These are phyloP conservation scores for Eupithecia dodoneata DNA, from an alignment of 2,888 invertebrate genomes.

Conservation along the genomic window DNA sequence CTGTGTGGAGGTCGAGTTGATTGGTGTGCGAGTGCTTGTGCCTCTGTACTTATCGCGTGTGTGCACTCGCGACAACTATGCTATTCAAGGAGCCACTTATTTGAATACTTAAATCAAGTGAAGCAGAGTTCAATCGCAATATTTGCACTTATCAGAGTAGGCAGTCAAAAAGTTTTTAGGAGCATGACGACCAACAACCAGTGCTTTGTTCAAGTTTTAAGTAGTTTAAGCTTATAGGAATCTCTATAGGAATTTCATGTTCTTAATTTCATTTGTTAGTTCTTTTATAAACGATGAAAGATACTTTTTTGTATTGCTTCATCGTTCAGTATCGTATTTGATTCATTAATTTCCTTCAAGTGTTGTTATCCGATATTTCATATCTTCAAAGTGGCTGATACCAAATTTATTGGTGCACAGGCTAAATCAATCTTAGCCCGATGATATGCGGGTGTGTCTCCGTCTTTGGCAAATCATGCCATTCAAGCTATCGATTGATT, in stretches of 20 bases:
- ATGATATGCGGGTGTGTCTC: slow-evolving; percentile 8
- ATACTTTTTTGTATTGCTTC: neutral
- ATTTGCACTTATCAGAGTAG: neutral
- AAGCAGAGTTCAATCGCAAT: slow-evolving; percentile 17
- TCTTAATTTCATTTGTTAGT: neutral
- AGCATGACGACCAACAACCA: neutral
- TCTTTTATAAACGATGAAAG: neutral
- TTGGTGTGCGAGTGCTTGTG: slow-evolving; percentile 61
- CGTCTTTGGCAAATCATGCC: slow-evolving; percentile 8
- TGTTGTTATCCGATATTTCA: slow-evolving; percentile 14
- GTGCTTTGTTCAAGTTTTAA: neutral
- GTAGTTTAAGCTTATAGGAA: slow-evolving; percentile 4
- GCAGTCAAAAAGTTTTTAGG: neutral
- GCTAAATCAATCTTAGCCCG: slow-evolving; percentile 1
- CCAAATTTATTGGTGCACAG: slow-evolving; percentile 7
- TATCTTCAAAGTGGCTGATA: slow-evolving; percentile 27
- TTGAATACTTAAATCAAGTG: slow-evolving; percentile 35
- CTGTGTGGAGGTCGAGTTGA: slow-evolving; percentile 73
- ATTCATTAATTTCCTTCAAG: slow-evolving; percentile 1
- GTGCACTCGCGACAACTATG: slow-evolving; percentile 58
- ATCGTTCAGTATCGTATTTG: neutral
- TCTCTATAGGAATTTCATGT: neutral
- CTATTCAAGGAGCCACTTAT: slow-evolving; percentile 55
- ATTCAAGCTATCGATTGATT: slow-evolving; percentile 1
- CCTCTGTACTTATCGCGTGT: slow-evolving; percentile 68